phyloP scores from a whole-genome alignment of 1,140 invertebrate genomes.

The Wasmannia auropunctata region DNA sequence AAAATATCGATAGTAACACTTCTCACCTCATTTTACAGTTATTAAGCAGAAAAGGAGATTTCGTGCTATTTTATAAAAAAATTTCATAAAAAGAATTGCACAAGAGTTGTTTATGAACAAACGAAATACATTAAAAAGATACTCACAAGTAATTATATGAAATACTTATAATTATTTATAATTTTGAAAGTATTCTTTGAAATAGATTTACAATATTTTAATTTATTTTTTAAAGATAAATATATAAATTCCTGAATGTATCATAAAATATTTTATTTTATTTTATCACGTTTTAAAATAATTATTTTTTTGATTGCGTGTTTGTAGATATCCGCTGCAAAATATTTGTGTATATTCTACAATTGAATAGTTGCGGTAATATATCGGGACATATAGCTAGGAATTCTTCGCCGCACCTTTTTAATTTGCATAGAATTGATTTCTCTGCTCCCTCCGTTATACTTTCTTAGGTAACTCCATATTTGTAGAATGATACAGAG shows the following conservation, averaged over 20 bases:
- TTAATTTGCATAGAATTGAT: conserved; percentile 63
- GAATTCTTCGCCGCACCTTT: conserved; percentile 50
- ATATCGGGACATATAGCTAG: conserved; percentile 24
- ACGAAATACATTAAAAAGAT: background rate
- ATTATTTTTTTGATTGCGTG: background rate
- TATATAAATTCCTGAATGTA: too few relatives aligned
- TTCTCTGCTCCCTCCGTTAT: conserved; percentile 30
- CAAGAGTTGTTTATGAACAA: background rate
- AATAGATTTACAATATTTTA: background rate
- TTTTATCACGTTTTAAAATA: background rate
- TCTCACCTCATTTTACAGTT: background rate
- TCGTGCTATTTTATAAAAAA: background rate
- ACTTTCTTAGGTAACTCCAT: background rate
- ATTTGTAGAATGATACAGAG: background rate
- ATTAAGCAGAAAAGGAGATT: background rate
- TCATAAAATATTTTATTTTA: background rate
- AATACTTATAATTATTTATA: conserved; percentile 8
- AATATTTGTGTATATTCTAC: conserved; percentile 20
- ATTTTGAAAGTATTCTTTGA: background rate
- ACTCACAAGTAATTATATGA: background rate
- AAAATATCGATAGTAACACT: conserved; percentile 6
- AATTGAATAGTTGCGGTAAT: conserved; percentile 46
- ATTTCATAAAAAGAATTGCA: background rate
- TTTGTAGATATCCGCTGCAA: background rate
- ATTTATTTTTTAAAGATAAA: background rate